These are phyloP conservation scores for Microchrysa polita DNA, from an alignment of 2,888 invertebrate genomes.

Conservation along the genomic window DNA sequence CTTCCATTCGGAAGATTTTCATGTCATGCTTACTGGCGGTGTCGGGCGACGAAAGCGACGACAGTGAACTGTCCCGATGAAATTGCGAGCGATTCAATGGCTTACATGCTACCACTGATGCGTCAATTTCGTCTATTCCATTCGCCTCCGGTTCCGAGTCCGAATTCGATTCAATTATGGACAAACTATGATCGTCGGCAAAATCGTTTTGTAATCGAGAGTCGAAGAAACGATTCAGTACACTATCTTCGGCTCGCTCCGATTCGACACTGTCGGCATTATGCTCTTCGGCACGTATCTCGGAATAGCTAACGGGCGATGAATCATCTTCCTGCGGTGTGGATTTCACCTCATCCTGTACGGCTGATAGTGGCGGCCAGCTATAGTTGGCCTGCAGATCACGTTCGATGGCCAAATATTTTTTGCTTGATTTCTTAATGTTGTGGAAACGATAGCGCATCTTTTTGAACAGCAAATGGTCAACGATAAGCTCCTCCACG, in stretches of 20 bases:
- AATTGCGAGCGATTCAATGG: not conserved
- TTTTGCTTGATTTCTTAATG: constrained; percentile 69
- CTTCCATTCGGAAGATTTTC: too few species aligned
- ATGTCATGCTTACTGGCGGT: too few species aligned
- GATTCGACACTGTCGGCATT: constrained; percentile 60
- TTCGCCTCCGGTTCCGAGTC: not conserved
- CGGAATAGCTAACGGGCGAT: constrained; percentile 65
- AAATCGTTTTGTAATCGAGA: constrained; percentile 9
- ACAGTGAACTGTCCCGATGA: not conserved
- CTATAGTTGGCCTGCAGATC: constrained; percentile 68
- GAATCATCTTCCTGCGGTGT: constrained; percentile 52
- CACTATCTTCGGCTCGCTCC: constrained; percentile 59
- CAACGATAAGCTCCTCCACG: constrained; percentile 70
- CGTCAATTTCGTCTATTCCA: not conserved
- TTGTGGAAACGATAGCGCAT: constrained; percentile 68
- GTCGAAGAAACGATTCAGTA: constrained; percentile 66
- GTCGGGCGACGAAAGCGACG: not conserved
- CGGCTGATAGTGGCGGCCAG: constrained; percentile 72
- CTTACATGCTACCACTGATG: not conserved
- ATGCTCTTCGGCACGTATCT: constrained; percentile 67
- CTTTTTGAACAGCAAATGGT: constrained; percentile 69
- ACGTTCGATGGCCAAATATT: constrained; percentile 72
- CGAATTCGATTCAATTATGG: constrained; percentile 32
- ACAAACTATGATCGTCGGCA: constrained; percentile 7
- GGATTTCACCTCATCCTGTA: constrained; percentile 61